phyloP scores from a whole-genome alignment of 2,113 vertebrate genomes.

The Setophaga petechia region DNA sequence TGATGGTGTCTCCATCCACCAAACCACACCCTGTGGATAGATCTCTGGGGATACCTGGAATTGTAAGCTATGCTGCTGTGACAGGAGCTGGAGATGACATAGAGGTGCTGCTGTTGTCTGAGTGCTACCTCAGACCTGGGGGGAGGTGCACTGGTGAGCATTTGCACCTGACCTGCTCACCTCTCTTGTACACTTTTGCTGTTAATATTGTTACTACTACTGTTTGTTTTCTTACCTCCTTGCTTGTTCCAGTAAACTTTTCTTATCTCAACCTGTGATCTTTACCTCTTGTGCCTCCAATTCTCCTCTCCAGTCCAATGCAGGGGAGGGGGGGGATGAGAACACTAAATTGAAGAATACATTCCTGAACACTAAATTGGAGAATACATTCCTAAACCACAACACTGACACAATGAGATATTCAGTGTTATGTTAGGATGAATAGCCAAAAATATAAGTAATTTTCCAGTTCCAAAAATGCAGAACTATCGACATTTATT shows the following conservation, averaged over 20 bases:
- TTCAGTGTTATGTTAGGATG: background rate
- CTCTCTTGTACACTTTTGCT: background rate
- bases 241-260: background rate
- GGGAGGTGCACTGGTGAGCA: background rate
- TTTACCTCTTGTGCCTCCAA: background rate
- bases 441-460: background rate
- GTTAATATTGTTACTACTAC: background rate
- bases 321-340: background rate
- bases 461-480: background rate
- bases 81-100: background rate
- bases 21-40: background rate
- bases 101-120: background rate
- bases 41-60: too few species aligned
- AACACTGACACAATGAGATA: background rate
- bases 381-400: background rate
- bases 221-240: background rate
- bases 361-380: background rate
- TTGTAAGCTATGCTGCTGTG: background rate
- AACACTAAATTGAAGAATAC: background rate
- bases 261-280: accelerated
- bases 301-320: background rate
- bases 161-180: background rate
- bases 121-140: background rate
- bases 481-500: background rate
- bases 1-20: background rate